phyloP scores from a whole-genome alignment of 2,888 invertebrate species.

The Yponomeuta evonymella region DNA sequence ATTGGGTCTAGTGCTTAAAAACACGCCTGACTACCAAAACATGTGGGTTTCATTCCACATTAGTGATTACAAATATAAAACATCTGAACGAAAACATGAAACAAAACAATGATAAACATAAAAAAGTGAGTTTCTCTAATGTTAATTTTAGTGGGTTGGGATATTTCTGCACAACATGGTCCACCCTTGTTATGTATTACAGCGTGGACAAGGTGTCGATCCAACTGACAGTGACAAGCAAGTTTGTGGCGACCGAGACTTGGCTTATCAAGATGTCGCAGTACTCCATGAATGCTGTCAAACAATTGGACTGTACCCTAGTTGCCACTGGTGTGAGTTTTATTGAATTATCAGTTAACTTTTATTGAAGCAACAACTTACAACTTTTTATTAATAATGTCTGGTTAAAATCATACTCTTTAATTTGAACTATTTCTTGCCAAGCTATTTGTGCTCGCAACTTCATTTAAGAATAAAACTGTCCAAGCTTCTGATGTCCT shows the following conservation, averaged over 20 bases:
- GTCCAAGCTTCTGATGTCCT: too few relatives aligned
- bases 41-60: too few relatives aligned
- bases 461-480: not conserved
- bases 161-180: too few relatives aligned
- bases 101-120: too few relatives aligned
- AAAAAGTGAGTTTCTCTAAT: too few relatives aligned
- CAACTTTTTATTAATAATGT: slow-evolving; percentile 9
- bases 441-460: not conserved
- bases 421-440: too few relatives aligned
- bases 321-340: slow-evolving; percentile 79
- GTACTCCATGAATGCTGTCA: slow-evolving; percentile 83
- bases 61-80: too few relatives aligned
- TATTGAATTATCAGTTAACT: not conserved
- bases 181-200: slow-evolving; percentile 26
- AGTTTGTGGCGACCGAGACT: slow-evolving; percentile 86
- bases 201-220: slow-evolving; percentile 85
- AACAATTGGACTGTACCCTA: slow-evolving; percentile 86
- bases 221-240: slow-evolving; percentile 80
- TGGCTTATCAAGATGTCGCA: slow-evolving; percentile 91
- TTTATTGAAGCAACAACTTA: not conserved
- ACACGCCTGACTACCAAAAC: too few relatives aligned
- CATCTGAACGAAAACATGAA: too few relatives aligned
- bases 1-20: too few relatives aligned
- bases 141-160: too few relatives aligned
- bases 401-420: too few relatives aligned